Percentiles rank a stretch among this genome's conserved stretches.
Evolutionary conservation across 2,113 vertebrate species (phyloP).

Genomic region (Hippocampus comes): DNA sequence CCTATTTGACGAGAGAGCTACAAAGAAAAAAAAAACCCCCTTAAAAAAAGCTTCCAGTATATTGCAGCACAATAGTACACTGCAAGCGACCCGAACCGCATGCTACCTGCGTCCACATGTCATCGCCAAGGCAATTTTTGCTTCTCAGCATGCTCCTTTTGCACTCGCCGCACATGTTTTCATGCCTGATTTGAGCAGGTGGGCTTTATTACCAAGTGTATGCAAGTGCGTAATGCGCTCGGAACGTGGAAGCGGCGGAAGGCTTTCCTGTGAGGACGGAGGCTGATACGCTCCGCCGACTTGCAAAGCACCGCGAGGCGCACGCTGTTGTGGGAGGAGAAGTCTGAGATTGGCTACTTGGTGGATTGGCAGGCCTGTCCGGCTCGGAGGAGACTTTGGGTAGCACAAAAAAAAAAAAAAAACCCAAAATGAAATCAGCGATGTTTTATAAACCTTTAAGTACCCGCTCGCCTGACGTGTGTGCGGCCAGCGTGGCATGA

Average conservation of each 20-base stretch:
- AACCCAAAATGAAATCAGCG: not conserved
- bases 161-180: slow-evolving; percentile 23
- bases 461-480: not conserved
- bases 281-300: slow-evolving; percentile 53
- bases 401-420: not conserved
- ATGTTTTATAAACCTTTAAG: not conserved
- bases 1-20: not conserved
- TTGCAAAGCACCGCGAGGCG: slow-evolving; percentile 46
- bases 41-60: not conserved
- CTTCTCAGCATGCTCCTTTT: slow-evolving; percentile 13
- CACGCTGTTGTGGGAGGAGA: slow-evolving; percentile 40
- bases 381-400: not conserved
- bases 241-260: slow-evolving; percentile 38
- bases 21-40: not conserved
- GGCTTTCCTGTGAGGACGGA: slow-evolving; percentile 56
- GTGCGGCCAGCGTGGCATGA: not conserved
- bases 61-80: not conserved
- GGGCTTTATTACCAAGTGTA: slow-evolving; percentile 39
- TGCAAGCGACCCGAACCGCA: slow-evolving; percentile 10
- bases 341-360: slow-evolving; percentile 27
- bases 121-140: slow-evolving; percentile 21
- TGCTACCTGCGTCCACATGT: not conserved
- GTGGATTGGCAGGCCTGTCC: slow-evolving; percentile 1
- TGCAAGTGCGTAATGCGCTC: slow-evolving; percentile 44
- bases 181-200: slow-evolving; percentile 42